These are phyloP conservation scores for Gambusia holbrooki DNA, from an alignment of 2,113 vertebrate species.

Conservation along the genomic window DNA sequence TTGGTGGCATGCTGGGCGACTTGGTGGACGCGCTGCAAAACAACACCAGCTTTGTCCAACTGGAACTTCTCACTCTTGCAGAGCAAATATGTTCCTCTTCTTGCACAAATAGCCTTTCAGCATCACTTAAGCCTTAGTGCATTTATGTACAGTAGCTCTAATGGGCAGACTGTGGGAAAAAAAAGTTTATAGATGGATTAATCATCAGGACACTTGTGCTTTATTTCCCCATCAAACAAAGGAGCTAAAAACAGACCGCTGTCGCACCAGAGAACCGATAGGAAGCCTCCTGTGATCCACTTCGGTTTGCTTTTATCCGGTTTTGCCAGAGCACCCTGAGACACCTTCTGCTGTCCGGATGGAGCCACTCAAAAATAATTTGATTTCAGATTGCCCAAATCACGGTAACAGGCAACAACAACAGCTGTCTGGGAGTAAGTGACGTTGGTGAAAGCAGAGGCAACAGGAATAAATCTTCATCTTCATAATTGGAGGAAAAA, in stretches of 20 bases:
- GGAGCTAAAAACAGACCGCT: conserved; percentile 55
- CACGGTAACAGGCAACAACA: conserved; percentile 46
- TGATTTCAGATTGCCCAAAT: conserved; percentile 39
- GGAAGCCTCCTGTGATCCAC: conserved; percentile 62
- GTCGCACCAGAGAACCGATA: conserved; percentile 30
- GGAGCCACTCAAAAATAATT: conserved; percentile 41
- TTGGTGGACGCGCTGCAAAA: conserved; percentile 1
- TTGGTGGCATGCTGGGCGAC: conserved; percentile 21
- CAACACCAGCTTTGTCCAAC: not conserved
- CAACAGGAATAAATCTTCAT: conserved; percentile 31
- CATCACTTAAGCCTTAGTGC: conserved; percentile 1
- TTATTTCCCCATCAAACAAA: conserved; percentile 39
- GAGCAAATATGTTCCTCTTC: not conserved
- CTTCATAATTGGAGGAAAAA: conserved; percentile 47
- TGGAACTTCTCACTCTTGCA: conserved; percentile 45
- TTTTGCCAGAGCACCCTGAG: conserved; percentile 34
- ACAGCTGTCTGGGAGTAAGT: conserved; percentile 24
- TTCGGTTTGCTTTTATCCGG: conserved; percentile 62
- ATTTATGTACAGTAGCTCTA: not conserved
- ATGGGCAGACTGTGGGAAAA: conserved; percentile 26
- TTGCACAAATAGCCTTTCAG: not conserved
- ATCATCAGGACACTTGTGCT: conserved; percentile 39
- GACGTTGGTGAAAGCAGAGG: conserved; percentile 27
- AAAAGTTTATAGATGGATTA: conserved; percentile 26
- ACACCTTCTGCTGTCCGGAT: not conserved